Evolutionary conservation across 1,140 invertebrate species (phyloP), one percentile per base, ranked within the genome.

Genomic region (Sesamia nonagrioides): DNA sequence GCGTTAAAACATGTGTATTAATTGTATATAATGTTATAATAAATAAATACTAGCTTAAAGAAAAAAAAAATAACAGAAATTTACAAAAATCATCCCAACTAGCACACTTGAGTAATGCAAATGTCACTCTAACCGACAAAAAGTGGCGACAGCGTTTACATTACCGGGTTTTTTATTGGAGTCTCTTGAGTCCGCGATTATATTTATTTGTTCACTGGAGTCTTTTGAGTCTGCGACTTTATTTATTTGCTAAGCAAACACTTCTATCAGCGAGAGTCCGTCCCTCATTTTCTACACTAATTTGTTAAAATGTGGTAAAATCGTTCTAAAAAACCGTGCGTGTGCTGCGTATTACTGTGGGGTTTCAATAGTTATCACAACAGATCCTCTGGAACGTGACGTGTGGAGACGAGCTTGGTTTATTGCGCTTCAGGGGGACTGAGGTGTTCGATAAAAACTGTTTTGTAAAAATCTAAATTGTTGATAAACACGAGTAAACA

Each of bases 131-230:
- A 40, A 9, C 58, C 27, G 33, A 17, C 52, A 54, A 37, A 35
- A 17, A 35, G 17, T 35, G 11, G 33, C 11, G 17, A 11, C 60
- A 4, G 60, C 35, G 35, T 63, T 42, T 63, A 63, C 60, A 63
- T 63, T 63, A 63, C n/a, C 37, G 17, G 17, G 42, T 37, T 63
- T 42, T 42, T 63, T 63, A 63, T 37, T 42, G 17, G 60, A 40
- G 15, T n/a, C 60, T 42, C 60, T 63, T 37, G 35, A 42, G 60
- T 18, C 4, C 17, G 37, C n/a, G 37, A 63, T 37, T 40, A 37
- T 63, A 42, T 37, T 63, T 18, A 37, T 18, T n/a, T 40, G 27
- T 42, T 63, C 42, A 63, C n/a, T 42, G 17, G 60, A 40, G 15
- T n/a, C 60, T 42, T 37, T 63, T 37, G 35, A 42, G 60, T 18